Evolutionary conservation across 2,888 invertebrate genomes (phyloP).

Genomic region (Drosophila mayaguana): DNA sequence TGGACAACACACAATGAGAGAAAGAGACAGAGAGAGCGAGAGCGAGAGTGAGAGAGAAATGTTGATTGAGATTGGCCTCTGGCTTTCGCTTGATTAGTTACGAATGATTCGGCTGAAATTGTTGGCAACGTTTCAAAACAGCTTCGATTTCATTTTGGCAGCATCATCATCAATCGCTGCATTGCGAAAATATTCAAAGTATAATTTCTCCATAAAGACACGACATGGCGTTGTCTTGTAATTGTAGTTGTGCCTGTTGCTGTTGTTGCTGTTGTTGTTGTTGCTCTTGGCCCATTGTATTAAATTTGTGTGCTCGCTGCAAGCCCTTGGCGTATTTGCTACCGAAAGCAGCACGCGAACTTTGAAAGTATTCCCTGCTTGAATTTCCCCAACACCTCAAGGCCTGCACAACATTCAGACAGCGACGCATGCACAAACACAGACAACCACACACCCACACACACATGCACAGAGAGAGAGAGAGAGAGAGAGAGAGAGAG

Average conservation of each 20-base stretch:
- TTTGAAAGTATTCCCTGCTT: conserved; percentile 56
- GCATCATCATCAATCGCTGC: conserved; percentile 53
- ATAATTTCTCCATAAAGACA: conserved; percentile 17
- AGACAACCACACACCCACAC: conserved; percentile 1
- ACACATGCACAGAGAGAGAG: background rate
- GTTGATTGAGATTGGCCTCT: conserved; percentile 16
- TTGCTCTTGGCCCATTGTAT: conserved; percentile 8
- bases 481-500: background rate
- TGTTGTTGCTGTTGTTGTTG: conserved; percentile 17
- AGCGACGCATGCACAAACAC: conserved; percentile 9
- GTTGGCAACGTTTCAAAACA: conserved; percentile 9
- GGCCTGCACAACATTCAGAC: conserved; percentile 31
- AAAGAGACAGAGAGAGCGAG: background rate
- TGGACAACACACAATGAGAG: conserved; percentile 34
- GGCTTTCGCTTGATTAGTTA: conserved; percentile 59
- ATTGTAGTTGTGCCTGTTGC: background rate
- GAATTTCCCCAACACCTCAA: conserved; percentile 51
- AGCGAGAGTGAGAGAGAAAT: background rate
- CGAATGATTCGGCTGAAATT: conserved; percentile 53
- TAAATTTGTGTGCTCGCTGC: conserved; percentile 37
- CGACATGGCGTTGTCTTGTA: background rate
- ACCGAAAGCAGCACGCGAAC: conserved; percentile 45
- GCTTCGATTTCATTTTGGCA: conserved; percentile 16
- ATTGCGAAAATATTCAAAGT: conserved; percentile 30
- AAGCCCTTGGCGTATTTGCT: conserved; percentile 62